Percentiles rank a stretch among this genome's conserved stretches.
Evolutionary conservation across 2,797 vertebrate species (phyloP).

Genomic region (Acanthiza pusilla): DNA sequence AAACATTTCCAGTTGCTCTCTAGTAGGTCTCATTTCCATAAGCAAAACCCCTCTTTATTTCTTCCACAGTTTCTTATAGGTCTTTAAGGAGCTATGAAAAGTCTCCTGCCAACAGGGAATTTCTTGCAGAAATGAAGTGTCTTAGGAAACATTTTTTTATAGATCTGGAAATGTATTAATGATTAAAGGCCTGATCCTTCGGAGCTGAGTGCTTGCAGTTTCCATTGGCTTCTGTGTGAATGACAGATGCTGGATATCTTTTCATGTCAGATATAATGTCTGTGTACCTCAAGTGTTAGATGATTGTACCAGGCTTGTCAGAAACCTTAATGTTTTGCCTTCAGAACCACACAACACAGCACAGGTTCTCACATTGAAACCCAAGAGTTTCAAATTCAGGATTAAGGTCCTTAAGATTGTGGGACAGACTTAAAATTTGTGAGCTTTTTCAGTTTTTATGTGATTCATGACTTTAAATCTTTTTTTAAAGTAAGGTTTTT

Average conservation of each 20-base stretch:
- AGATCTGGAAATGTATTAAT: constrained; percentile 60
- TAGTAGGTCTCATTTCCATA: constrained; percentile 62
- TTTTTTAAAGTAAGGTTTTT: background rate
- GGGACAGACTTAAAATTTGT: background rate
- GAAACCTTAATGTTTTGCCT: background rate
- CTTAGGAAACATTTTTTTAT: constrained; percentile 63
- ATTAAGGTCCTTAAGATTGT: background rate
- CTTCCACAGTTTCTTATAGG: constrained; percentile 58
- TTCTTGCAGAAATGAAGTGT: constrained; percentile 60
- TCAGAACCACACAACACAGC: background rate
- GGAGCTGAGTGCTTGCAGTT: background rate
- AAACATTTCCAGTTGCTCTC: constrained; percentile 58
- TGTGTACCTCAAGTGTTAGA: background rate
- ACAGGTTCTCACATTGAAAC: background rate
- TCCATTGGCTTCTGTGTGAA: constrained; percentile 17
- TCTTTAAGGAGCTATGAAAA: constrained; percentile 64
- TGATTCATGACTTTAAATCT: background rate
- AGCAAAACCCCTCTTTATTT: constrained; percentile 61
- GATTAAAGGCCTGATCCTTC: constrained; percentile 34
- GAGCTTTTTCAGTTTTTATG: background rate
- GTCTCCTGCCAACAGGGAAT: constrained; percentile 58
- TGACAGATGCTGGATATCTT: background rate
- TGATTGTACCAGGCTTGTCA: background rate
- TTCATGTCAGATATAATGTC: background rate
- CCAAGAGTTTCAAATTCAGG: background rate